Percentiles rank a stretch among this genome's conserved stretches.
phyloP scores from a whole-genome alignment of 2,888 invertebrate species.

The Drosophila diplacantha region DNA sequence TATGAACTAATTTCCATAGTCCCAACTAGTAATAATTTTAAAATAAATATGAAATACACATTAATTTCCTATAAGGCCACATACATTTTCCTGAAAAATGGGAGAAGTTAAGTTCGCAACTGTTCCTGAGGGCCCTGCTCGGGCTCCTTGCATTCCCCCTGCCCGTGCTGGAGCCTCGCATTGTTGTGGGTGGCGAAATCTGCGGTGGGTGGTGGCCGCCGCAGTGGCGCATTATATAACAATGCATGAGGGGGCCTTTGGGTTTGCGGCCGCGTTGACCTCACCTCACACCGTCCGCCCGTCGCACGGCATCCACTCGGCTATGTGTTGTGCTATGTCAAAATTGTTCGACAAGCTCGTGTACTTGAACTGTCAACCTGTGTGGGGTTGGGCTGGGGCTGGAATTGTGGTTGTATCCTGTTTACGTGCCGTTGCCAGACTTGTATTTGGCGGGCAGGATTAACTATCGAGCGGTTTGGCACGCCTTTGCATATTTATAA shows the following conservation, averaged over 20 bases:
- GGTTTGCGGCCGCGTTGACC: slow-evolving; percentile 34
- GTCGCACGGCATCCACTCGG: slow-evolving; percentile 17
- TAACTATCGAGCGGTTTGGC: slow-evolving; percentile 40
- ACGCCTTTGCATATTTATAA: slow-evolving; percentile 46
- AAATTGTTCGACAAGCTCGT: slow-evolving; percentile 63
- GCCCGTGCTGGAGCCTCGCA: slow-evolving; percentile 9
- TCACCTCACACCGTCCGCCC: slow-evolving; percentile 13
- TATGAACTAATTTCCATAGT: not conserved
- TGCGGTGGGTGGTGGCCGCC: slow-evolving; percentile 29
- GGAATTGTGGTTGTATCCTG: slow-evolving; percentile 21
- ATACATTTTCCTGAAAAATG: not conserved
- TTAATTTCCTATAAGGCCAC: not conserved
- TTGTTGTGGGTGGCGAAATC: slow-evolving; percentile 51
- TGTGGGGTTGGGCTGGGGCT: slow-evolving; percentile 8
- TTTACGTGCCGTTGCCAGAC: slow-evolving; percentile 31
- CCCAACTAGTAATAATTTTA: not conserved
- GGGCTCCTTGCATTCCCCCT: not conserved
- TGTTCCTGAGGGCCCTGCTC: not conserved
- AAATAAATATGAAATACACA: not conserved
- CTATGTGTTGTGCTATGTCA: slow-evolving; percentile 49
- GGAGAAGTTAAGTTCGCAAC: not conserved
- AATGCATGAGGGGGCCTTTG: slow-evolving; percentile 28
- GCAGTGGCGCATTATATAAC: slow-evolving; percentile 51
- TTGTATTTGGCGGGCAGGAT: slow-evolving; percentile 29
- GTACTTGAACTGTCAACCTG: slow-evolving; percentile 61